These are phyloP conservation scores for Phoeniculus purpureus DNA, from an alignment of 2,797 vertebrate genomes.

Conservation along the genomic window DNA sequence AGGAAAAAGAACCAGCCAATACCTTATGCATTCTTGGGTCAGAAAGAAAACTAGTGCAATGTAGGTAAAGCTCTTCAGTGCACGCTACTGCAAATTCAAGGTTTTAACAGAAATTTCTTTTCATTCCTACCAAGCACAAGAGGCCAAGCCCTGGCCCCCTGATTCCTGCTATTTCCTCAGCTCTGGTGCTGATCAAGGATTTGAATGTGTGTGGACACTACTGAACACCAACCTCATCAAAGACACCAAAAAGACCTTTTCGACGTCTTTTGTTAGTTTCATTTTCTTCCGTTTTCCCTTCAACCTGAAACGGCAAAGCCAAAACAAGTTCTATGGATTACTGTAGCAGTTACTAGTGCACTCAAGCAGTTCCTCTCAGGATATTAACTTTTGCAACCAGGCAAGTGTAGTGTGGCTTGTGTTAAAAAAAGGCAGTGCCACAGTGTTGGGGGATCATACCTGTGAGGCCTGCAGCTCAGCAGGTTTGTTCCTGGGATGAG, in stretches of 20 bases:
- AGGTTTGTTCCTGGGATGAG: accelerated
- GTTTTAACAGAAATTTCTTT: background rate
- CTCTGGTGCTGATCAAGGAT: background rate
- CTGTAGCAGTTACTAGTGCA: background rate
- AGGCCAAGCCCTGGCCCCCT: background rate
- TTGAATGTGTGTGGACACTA: background rate
- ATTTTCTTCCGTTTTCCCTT: conserved; percentile 84
- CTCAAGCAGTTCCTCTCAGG: background rate
- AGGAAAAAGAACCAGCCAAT: accelerated
- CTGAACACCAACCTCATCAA: conserved; percentile 87
- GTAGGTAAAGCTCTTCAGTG: background rate
- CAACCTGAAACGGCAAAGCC: conserved; percentile 79
- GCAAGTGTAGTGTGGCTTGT: background rate
- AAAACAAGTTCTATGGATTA: background rate
- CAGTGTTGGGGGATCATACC: accelerated
- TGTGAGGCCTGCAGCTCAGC: accelerated
- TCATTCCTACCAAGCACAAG: background rate
- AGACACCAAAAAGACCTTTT: conserved; percentile 78
- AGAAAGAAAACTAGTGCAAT: background rate
- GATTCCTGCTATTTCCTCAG: background rate
- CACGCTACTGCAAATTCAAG: background rate
- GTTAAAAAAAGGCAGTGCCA: background rate
- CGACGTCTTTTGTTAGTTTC: conserved; percentile 91
- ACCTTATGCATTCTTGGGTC: background rate
- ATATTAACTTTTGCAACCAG: background rate